Evolutionary conservation across 2,797 vertebrate genomes (phyloP), one percentile per base, ranked within the genome.

Genomic region (Artibeus jamaicensis): DNA sequence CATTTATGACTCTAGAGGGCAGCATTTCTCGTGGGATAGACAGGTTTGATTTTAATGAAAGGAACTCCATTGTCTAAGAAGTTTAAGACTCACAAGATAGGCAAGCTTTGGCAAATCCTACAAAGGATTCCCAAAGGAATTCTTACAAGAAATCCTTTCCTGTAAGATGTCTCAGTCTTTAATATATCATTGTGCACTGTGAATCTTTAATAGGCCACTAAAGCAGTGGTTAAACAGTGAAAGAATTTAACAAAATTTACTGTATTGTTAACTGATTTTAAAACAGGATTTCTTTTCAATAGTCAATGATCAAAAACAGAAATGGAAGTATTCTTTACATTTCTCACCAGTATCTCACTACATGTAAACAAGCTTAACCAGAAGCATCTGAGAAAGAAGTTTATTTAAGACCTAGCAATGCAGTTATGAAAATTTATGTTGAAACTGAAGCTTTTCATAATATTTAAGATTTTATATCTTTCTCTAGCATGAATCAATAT

Each of bases 1-100:
- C 91, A 50, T 81, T 86, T 91, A 65, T 4, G 53, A 89, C 97
- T 78, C 96, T 97, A 98, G 97, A 96, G 97, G 97, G 97, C 97
- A 98, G 96, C 93, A 98, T 98, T 96, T 97, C 87, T 97, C 94
- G 96, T 0, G 83, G 62, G 53, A 93, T 24, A 92, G 22, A 89
- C 21, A 87, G 50, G 26, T 74, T 37, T 78, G 59, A 53, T 50
- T 42, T 55, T 8, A 37, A 50, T 34, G 26, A 44, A 86, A 88
- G 39, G 37, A 79, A 81, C 53, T 71, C 16, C 44, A 96, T 14
- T 59, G 67, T 55, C 79, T 46, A 85, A 89, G 59, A 91, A 42
- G 16, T 59, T 86, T 89, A 53, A 95, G 68, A 92, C 86, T 88
- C 15, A 14, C n/a, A 96, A 26, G 9, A 85, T 65, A 88, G 93